These are phyloP conservation scores for Caenorhabditis macrosperma DNA, from an alignment of 2,888 invertebrate genomes.

Conservation along the genomic window DNA sequence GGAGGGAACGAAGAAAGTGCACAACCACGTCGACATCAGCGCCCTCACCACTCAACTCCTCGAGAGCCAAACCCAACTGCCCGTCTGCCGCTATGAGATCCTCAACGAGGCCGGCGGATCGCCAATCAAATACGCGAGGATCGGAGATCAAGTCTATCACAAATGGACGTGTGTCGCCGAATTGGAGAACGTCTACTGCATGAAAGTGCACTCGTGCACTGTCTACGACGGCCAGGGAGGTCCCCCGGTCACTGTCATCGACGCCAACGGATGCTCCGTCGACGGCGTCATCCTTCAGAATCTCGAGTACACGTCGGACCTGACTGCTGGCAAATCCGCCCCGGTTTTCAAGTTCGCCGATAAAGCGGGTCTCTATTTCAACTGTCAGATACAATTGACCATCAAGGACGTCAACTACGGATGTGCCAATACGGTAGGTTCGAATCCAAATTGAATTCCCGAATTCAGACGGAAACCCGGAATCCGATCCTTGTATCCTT, in stretches of 20 bases:
- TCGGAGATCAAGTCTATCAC: conserved; percentile 79
- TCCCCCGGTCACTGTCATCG: conserved; percentile 76
- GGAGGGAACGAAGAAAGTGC: conserved; percentile 75
- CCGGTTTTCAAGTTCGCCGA: conserved; percentile 79
- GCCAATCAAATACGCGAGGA: conserved; percentile 77
- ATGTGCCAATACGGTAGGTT: conserved; percentile 67
- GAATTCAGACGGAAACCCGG: too few relatives aligned
- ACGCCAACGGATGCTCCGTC: conserved; percentile 76
- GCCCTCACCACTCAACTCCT: conserved; percentile 73
- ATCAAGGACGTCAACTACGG: conserved; percentile 74
- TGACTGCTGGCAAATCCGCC: conserved; percentile 76
- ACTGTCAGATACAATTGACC: conserved; percentile 79
- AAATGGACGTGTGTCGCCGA: conserved; percentile 69
- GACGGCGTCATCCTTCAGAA: conserved; percentile 77
- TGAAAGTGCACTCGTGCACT: conserved; percentile 78
- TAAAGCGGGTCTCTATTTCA: conserved; percentile 78
- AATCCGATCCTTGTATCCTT: too few relatives aligned
- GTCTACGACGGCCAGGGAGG: conserved; percentile 80
- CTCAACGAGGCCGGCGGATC: conserved; percentile 73
- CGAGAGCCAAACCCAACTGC: conserved; percentile 72
- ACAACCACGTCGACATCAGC: conserved; percentile 75
- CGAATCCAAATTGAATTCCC: too few relatives aligned
- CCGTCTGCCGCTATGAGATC: conserved; percentile 78
- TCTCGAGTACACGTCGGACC: conserved; percentile 75
- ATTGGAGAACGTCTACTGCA: conserved; percentile 77